Conservation (phyloP, 2,888 invertebrate genomes). For the Temnothorax ravouxi region DNA sequence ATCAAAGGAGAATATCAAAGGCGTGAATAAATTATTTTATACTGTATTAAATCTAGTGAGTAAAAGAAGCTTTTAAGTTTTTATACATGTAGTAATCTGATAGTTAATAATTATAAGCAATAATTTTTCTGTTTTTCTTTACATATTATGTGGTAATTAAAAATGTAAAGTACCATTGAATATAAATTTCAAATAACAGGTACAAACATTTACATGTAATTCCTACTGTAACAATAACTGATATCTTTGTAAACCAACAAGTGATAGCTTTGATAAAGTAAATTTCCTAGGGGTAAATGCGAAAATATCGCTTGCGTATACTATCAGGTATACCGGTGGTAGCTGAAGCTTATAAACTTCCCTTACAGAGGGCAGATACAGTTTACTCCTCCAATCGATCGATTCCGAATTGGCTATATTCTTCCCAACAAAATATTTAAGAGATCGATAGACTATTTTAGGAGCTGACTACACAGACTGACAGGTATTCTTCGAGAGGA, state of each 20-base stretch:
- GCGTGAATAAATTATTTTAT: neutral
- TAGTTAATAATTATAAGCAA: neutral
- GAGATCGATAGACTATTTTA: slow-evolving; percentile 39
- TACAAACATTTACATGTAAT: slow-evolving; percentile 4
- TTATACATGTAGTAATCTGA: neutral
- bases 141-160: neutral
- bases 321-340: neutral
- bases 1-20: neutral
- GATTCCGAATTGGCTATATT: slow-evolving; percentile 24
- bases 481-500: neutral
- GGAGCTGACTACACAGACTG: neutral
- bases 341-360: neutral
- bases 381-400: slow-evolving; percentile 8
- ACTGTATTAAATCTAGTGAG: neutral
- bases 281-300: neutral
- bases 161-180: neutral
- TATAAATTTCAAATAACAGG: neutral
- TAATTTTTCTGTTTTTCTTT: neutral
- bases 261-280: neutral
- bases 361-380: slow-evolving; percentile 36
- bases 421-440: slow-evolving; percentile 24
- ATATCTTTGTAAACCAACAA: slow-evolving; percentile 12
- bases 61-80: slow-evolving; percentile 2
- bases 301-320: neutral
- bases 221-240: slow-evolving; percentile 6